A percentile compares a stretch with the other conserved stretches of the same genome.
Conservation (phyloP, 1,140 invertebrate genomes). For the Reticulitermes speratus region DNA sequence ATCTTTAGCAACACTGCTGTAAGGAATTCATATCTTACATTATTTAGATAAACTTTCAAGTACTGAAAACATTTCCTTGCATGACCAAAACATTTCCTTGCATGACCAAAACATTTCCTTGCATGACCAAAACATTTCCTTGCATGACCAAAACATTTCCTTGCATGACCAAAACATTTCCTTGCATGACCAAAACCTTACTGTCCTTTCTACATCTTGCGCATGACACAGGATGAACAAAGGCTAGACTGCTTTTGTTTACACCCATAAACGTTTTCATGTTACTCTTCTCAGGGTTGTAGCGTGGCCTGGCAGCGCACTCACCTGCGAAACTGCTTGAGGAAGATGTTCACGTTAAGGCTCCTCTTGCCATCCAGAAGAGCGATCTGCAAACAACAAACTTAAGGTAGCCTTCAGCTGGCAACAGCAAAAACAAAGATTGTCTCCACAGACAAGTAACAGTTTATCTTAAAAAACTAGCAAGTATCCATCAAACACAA, state of each 20-base stretch:
- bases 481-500: no score
- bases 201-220: background rate
- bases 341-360: conserved; percentile 95
- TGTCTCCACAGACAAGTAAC: no score
- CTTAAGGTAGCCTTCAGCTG: no score
- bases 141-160: background rate
- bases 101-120: background rate
- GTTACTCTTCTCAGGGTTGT: no score
- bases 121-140: background rate
- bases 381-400: conserved; percentile 67
- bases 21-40: no score
- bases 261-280: no score
- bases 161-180: background rate
- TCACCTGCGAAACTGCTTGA: conserved; percentile 93
- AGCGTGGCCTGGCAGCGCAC: conserved; percentile 29
- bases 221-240: no score
- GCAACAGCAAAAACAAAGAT: no score
- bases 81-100: background rate
- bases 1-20: no score
- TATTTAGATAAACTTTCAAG: no score
- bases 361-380: conserved; percentile 92
- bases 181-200: background rate
- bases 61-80: background rate
- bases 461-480: no score
- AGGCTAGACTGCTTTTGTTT: no score